These are phyloP conservation scores for Beris morrisii DNA, from an alignment of 2,888 invertebrate species.

Conservation along the genomic window DNA sequence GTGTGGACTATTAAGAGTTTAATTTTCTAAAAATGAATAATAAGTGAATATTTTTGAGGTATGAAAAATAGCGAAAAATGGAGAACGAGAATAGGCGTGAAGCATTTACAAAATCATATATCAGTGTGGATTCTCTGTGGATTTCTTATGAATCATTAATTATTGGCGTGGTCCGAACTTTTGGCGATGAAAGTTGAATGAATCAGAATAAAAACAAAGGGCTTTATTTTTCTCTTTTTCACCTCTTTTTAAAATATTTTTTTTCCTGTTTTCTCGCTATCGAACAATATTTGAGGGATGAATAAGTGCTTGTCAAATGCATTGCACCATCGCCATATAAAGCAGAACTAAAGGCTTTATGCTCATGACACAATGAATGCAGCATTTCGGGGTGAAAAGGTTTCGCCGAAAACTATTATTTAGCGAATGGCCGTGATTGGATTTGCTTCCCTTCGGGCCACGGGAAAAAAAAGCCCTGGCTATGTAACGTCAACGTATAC, in stretches of 20 bases:
- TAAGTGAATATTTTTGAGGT: no score
- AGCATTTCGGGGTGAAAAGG: constrained; percentile 23
- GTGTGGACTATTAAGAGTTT: no score
- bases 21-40: no score
- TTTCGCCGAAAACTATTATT: constrained; percentile 25
- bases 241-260: neutral
- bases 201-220: constrained; percentile 6
- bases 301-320: constrained; percentile 29
- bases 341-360: constrained; percentile 20
- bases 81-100: no score
- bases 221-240: neutral
- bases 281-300: constrained; percentile 9
- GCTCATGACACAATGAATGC: constrained; percentile 24
- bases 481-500: no score
- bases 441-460: constrained; percentile 14
- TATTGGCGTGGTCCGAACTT: neutral
- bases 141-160: neutral
- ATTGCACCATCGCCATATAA: neutral
- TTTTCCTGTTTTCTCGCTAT: neutral
- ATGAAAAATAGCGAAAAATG: no score
- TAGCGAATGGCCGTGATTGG: constrained; percentile 28
- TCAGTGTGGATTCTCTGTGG: neutral
- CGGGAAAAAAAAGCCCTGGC: no score
- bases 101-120: neutral
- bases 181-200: constrained; percentile 14